Evolutionary conservation across 2,113 vertebrate genomes (phyloP).

Genomic region (Crocuta crocuta): DNA sequence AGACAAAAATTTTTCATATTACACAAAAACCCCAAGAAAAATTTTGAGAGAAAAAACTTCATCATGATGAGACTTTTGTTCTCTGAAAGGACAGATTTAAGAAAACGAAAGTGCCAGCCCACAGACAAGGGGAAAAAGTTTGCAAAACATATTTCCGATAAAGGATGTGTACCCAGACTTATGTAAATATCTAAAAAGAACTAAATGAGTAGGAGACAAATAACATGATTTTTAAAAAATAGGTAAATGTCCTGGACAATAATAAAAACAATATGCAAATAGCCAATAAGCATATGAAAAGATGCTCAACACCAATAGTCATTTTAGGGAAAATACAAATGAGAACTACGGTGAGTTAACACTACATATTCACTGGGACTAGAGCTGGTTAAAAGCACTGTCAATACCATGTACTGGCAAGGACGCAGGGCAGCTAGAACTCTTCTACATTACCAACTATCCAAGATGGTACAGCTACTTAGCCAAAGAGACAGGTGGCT

Average conservation of each 20-base stretch:
- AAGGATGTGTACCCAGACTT: not conserved
- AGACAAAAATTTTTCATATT: not conserved
- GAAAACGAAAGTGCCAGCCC: not conserved
- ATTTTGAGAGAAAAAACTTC: not conserved
- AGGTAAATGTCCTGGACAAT: not conserved
- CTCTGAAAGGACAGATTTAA: slow-evolving; percentile 41
- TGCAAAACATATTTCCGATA: not conserved
- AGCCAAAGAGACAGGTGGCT: not conserved
- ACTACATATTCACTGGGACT: not conserved
- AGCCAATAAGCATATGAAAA: not conserved
- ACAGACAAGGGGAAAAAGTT: not conserved
- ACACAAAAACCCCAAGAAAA: not conserved
- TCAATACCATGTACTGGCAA: not conserved
- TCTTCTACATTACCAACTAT: not conserved
- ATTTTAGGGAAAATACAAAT: slow-evolving; percentile 44
- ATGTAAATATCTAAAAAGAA: not conserved
- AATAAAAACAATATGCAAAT: not conserved
- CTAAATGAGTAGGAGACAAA: not conserved
- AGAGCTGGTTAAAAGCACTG: not conserved
- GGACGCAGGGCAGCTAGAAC: not conserved
- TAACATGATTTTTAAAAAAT: not conserved
- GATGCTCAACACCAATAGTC: not conserved
- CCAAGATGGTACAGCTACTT: not conserved
- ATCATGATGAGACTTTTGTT: not conserved
- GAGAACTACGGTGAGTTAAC: not conserved